Base-by-base conservation (phyloP, 1,140 invertebrate genomes). In the Saxidomus purpurata region DNA sequence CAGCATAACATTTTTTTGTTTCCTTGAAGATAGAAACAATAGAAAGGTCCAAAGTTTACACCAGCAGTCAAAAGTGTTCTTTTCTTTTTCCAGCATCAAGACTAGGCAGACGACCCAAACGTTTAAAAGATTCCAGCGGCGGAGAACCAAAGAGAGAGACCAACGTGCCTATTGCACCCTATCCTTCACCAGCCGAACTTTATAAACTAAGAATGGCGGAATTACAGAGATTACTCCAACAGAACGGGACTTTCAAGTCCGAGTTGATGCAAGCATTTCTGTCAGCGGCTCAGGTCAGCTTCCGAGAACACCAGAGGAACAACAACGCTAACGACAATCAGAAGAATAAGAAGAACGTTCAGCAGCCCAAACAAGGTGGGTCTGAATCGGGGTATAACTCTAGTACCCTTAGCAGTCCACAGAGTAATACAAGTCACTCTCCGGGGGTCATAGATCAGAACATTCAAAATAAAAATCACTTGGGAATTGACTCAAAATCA, bases 51-150 rank as follows among this genome's bases (percentile, higher is more conserved):
- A 4, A 43, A 15, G 15, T 43, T 43, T 43, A 8, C 43, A n/a
- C 43, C 43, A 43, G 4, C 15, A 8, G 43, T 8, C 43, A 8
- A 15, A 43, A 43, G 15, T 43, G 52, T 15, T 82, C 55, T 90
- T 89, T 49, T 93, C 28, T 92, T 25, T 89, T 92, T 92, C 43
- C 91, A 96, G 95, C 95, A 19, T 96, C 95, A 52, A 91, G 95
- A 63, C 92, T 96, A 31, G 95, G 95, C n/a, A 91, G 95, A 63
- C 88, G 95, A 43, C 95, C 95, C 49, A 96, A 96, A 83, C 92
- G 95, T 31, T 91, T 95, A 49, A 96, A 96, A 90, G 95, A 95
- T 76, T 92, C 93, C 0, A 87, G 93, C 74, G 93, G 92, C 13
- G 92, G 91, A 11, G 87, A 86, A 17, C 87, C 79, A 55, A 89